phyloP scores from a whole-genome alignment of 2,888 invertebrate species.

The Drosophila lacicola region DNA sequence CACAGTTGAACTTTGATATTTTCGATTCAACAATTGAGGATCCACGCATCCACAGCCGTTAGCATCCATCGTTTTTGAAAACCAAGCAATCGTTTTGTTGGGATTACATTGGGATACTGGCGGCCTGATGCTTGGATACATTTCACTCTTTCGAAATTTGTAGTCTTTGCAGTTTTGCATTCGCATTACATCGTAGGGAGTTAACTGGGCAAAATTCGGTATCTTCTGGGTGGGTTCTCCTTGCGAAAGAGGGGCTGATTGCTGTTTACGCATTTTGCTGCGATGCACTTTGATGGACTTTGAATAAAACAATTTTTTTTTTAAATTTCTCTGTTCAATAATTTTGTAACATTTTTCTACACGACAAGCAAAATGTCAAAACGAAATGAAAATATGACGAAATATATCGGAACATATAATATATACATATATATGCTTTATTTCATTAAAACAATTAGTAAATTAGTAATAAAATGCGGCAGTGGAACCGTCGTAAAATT shows the following conservation, averaged over 20 bases:
- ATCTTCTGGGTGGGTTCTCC: not conserved
- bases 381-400: not conserved
- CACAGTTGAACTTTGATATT: no score
- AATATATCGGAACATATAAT: not conserved
- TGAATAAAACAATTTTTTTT: not conserved
- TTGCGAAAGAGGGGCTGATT: not conserved
- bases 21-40: not conserved
- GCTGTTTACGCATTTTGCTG: constrained; percentile 26
- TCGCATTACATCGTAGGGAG: constrained; percentile 26
- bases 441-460: constrained; percentile 38
- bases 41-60: constrained; percentile 9
- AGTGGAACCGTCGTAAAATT: constrained; percentile 40
- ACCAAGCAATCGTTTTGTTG: constrained; percentile 1
- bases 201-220: not conserved
- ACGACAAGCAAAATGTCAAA: constrained; percentile 25
- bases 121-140: constrained; percentile 33
- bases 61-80: constrained; percentile 7
- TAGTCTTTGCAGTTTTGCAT: constrained; percentile 21
- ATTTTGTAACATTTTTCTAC: constrained; percentile 28
- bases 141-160: constrained; percentile 12
- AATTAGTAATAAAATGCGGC: constrained; percentile 47
- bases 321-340: constrained; percentile 22
- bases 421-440: no score
- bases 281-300: not conserved
- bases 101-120: constrained; percentile 21